These are phyloP conservation scores for Clarias batrachus DNA, from an alignment of 2,113 vertebrate species.

Conservation along the genomic window DNA sequence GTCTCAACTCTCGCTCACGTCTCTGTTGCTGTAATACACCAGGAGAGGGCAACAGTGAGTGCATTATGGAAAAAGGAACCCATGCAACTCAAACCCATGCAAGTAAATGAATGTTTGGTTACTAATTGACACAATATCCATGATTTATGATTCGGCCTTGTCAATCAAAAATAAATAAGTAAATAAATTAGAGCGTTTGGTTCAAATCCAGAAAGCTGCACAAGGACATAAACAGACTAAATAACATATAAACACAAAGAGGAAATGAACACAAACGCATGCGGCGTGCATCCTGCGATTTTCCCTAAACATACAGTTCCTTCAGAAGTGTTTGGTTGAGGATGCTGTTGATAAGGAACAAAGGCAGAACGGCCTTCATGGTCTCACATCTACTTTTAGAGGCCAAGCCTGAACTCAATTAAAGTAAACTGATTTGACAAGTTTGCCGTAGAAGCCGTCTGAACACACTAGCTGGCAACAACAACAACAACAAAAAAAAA, in stretches of 20 bases:
- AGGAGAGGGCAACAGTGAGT: slow-evolving; percentile 11
- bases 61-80: background rate
- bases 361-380: background rate
- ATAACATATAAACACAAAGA: background rate
- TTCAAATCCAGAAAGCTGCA: background rate
- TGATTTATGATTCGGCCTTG: background rate
- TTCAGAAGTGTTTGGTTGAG: background rate
- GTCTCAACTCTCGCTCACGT: slow-evolving; percentile 86
- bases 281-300: background rate
- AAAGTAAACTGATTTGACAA: background rate
- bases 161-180: too few species aligned
- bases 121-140: background rate
- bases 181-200: too few species aligned
- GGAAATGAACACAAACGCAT: background rate
- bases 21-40: slow-evolving; percentile 82
- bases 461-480: background rate
- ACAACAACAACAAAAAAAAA: background rate
- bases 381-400: background rate
- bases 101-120: background rate
- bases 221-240: background rate
- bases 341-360: background rate
- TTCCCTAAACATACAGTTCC: background rate
- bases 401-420: background rate
- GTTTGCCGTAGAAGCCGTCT: background rate
- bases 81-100: background rate